Evolutionary conservation across 2,113 vertebrate genomes (phyloP), one percentile per base, ranked within the genome.

Genomic region (Cranoglanis bouderius): DNA sequence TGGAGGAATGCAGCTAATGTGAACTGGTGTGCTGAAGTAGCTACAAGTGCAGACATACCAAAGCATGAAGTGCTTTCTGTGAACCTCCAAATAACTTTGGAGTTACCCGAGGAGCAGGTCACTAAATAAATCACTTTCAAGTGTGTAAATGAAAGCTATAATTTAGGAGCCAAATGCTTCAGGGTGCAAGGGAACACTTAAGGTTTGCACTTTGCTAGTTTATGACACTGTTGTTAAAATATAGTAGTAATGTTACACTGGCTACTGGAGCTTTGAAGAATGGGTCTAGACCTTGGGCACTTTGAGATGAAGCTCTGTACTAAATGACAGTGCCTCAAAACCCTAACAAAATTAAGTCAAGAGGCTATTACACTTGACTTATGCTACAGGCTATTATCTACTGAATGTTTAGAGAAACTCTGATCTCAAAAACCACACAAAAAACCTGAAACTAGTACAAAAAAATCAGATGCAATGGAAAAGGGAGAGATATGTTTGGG

Each of bases 11-110:
- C 57, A 61, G 7, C 57, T 43, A 94, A 94, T 93, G 92, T 93
- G 92, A 93, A 93, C 88, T 75, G 59, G 78, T 49, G 43, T 87
- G 89, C 90, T 94, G 90, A 92, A 92, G 92, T 88, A 92, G 92
- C 92, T 93, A 92, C 87, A 92, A 92, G 46, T 40, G 92, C 90
- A 85, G 75, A 88, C 74, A 80, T 43, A 46, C 85, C 8, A 3
- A 87, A 55, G 49, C 24, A 21, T 80, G 49, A 61, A 40, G 9
- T 57, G 53, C 24, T 82, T 59, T 57, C 80, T 26, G 9, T 61
- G n/a, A 61, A 61, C 32, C 32, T 61, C 2, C n/a, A 35, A 35
- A 38, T 57, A 55, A 55, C 78, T 35, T 16, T 21, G 29, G 46
- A 57, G n/a, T n/a, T n/a, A n/a, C n/a, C 10, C 2, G 13, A 83